Conservation (phyloP, 2,797 vertebrate genomes). For the Anguilla marmorata region DNA sequence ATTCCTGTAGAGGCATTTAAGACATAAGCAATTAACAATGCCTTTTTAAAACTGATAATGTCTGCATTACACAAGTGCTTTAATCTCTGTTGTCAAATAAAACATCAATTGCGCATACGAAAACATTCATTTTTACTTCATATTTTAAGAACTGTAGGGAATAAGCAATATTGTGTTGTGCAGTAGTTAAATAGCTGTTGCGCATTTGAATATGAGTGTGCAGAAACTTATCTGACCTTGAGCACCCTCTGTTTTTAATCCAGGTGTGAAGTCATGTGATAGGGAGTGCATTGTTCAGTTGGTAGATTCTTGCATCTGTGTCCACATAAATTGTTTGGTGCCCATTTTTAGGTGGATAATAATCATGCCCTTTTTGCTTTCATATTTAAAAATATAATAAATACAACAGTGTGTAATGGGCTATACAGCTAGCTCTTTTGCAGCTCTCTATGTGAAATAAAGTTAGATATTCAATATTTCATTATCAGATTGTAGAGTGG, state of each 20-base stretch:
- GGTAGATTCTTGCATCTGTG: background rate
- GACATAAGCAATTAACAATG: background rate
- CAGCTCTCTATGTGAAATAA: background rate
- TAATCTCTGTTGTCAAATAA: background rate
- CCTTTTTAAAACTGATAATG: background rate
- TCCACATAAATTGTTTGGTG: background rate
- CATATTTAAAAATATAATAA: background rate
- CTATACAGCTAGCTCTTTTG: background rate
- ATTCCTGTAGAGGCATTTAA: background rate
- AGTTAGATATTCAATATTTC: background rate
- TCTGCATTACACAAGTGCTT: background rate
- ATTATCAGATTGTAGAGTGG: background rate
- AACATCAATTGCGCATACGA: background rate
- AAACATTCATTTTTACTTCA: background rate
- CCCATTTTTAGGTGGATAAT: background rate
- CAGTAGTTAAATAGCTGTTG: background rate
- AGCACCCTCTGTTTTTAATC: background rate
- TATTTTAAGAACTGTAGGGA: background rate
- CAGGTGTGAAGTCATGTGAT: background rate
- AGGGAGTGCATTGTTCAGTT: background rate
- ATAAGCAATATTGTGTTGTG: background rate
- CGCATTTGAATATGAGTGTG: background rate
- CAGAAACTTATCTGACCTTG: background rate
- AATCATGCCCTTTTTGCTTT: background rate
- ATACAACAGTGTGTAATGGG: background rate